phyloP scores from a whole-genome alignment of 2,113 vertebrate genomes.

The Taurulus bubalis region DNA sequence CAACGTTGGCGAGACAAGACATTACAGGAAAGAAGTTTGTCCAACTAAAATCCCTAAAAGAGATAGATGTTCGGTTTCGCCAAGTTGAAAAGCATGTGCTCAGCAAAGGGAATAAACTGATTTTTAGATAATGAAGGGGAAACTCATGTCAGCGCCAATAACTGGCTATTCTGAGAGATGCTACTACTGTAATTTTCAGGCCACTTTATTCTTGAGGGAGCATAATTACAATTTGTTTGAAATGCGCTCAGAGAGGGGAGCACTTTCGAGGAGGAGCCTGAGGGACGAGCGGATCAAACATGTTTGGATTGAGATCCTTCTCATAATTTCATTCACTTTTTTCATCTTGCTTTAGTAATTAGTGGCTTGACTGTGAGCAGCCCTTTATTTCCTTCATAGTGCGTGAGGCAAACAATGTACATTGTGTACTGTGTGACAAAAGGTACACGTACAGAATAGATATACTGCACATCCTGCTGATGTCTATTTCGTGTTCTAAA shows the following conservation, averaged over 20 bases:
- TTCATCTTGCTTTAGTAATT: not conserved
- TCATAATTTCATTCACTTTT: not conserved
- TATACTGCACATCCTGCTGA: not conserved
- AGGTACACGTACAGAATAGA: not conserved
- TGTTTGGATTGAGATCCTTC: not conserved
- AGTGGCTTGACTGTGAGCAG: not conserved
- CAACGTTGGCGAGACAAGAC: not conserved
- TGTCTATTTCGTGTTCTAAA: conserved; percentile 8
- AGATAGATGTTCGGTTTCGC: not conserved
- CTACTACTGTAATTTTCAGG: conserved; percentile 1
- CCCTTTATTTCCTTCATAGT: not conserved
- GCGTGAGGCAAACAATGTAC: not conserved
- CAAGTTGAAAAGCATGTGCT: not conserved
- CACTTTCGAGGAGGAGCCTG: not conserved
- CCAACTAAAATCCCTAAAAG: not conserved
- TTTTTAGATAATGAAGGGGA: conserved; percentile 2
- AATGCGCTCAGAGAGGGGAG: not conserved
- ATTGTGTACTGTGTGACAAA: not conserved
- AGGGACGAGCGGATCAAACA: not conserved
- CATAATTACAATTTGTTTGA: conserved; percentile 6
- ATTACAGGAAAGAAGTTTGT: not conserved
- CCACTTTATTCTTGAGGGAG: conserved; percentile 6
- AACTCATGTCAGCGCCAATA: not conserved
- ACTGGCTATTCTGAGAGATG: conserved; percentile 4
- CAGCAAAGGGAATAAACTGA: not conserved